These are phyloP conservation scores for Trichopria drosophilae DNA, from an alignment of 2,888 invertebrate species.

Conservation along the genomic window DNA sequence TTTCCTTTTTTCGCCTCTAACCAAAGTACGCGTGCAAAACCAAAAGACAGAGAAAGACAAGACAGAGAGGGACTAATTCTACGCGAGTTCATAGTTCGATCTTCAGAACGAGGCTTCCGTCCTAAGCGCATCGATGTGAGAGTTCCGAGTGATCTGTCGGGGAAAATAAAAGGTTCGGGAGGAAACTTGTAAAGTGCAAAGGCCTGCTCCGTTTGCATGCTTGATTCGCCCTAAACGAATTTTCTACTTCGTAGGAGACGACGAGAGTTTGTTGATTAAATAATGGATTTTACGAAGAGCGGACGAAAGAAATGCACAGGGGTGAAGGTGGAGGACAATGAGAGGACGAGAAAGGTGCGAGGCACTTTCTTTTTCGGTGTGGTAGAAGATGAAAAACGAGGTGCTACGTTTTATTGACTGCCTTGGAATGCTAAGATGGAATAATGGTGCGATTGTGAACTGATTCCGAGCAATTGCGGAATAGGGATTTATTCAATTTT, in stretches of 20 bases:
- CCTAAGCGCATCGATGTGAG: background rate
- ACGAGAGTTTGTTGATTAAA: constrained; percentile 20
- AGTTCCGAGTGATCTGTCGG: background rate
- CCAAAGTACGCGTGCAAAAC: no score
- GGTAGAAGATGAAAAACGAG: no score
- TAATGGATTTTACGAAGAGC: constrained; percentile 10
- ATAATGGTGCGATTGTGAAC: no score
- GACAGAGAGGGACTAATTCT: no score
- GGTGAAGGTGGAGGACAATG: background rate
- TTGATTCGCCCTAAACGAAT: constrained; percentile 18
- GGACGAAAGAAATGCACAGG: background rate
- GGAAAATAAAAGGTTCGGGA: no score
- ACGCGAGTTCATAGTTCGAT: constrained; percentile 2
- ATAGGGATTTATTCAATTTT: no score
- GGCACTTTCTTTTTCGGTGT: no score
- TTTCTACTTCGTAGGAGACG: constrained; percentile 4
- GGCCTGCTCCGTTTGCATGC: constrained; percentile 10
- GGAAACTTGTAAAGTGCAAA: no score
- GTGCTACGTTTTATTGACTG: no score
- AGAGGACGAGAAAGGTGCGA: background rate
- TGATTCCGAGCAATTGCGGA: no score
- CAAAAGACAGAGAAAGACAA: no score
- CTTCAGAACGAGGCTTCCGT: background rate
- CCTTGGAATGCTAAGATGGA: no score
- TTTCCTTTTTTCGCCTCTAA: constrained; percentile 33